Percentiles rank a stretch among this genome's conserved stretches.
phyloP scores from a whole-genome alignment of 2,113 vertebrate genomes.

The Corynorhinus townsendii region DNA sequence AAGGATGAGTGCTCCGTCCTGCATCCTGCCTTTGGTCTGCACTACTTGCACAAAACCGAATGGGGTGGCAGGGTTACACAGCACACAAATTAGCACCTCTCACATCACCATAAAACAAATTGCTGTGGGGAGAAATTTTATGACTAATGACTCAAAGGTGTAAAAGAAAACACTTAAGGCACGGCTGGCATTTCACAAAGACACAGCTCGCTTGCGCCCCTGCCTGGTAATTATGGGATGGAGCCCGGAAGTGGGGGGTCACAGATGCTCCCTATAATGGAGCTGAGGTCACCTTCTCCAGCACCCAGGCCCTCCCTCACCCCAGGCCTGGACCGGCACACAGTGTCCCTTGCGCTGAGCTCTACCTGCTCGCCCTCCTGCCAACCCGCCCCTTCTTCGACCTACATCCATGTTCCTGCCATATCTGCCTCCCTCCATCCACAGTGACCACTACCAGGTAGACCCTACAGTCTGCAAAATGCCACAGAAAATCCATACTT shows the following conservation, averaged over 20 bases:
- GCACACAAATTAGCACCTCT: not conserved
- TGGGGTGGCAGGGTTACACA: not conserved
- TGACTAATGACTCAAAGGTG: not conserved
- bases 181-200: fast-evolving
- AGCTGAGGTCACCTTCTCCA: not conserved
- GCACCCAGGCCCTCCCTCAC: not conserved
- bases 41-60: not conserved
- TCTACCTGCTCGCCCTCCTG: no score
- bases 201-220: fast-evolving
- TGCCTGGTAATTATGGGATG: fast-evolving
- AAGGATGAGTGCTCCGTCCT: not conserved
- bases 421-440: fast-evolving
- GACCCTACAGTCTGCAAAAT: not conserved
- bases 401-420: fast-evolving
- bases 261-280: fast-evolving
- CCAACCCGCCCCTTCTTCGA: not conserved
- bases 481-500: not conserved
- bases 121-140: not conserved
- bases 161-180: not conserved
- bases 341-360: fast-evolving
- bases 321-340: not conserved
- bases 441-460: not conserved
- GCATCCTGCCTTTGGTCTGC: not conserved
- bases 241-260: not conserved
- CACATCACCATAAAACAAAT: not conserved